Percentiles rank a stretch among this genome's conserved stretches.
Evolutionary conservation across 2,797 vertebrate species (phyloP).

Genomic region (Semaprochilodus insignis): DNA sequence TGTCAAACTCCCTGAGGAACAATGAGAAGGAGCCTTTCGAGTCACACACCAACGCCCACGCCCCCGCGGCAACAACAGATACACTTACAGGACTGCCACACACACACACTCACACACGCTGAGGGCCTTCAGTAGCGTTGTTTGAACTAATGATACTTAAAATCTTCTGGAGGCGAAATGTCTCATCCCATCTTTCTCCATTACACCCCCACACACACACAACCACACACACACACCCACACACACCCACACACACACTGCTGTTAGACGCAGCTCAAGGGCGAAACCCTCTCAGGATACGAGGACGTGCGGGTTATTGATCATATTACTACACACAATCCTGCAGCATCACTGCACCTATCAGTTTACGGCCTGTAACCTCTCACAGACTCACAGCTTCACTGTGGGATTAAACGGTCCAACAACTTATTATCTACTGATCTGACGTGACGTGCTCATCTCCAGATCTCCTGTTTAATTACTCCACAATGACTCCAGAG

Average conservation of each 20-base stretch:
- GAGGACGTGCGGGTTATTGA: constrained; percentile 23
- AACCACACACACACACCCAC: constrained; percentile 25
- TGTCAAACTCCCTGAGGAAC: constrained; percentile 52
- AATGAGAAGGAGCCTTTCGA: constrained; percentile 52
- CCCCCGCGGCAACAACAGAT: constrained; percentile 54
- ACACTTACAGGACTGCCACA: constrained; percentile 28
- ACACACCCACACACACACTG: not conserved
- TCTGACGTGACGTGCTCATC: too few relatives aligned
- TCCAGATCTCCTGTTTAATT: too few relatives aligned
- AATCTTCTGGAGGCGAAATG: constrained; percentile 10
- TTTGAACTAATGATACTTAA: constrained; percentile 32
- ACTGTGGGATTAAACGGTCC: too few relatives aligned
- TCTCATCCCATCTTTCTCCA: constrained; percentile 1
- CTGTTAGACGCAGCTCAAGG: constrained; percentile 25
- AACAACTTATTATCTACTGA: too few relatives aligned
- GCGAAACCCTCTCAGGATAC: constrained; percentile 38
- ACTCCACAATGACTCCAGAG: too few relatives aligned
- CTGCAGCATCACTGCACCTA: constrained; percentile 11
- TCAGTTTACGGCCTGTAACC: not conserved
- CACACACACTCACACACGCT: not conserved
- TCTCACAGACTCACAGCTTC: not conserved
- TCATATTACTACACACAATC: constrained; percentile 36
- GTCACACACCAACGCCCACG: constrained; percentile 31
- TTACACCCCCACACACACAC: constrained; percentile 11
- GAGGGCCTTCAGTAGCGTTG: not conserved